Conservation (phyloP, 2,113 vertebrate genomes). For the Oostethus manadensis region DNA sequence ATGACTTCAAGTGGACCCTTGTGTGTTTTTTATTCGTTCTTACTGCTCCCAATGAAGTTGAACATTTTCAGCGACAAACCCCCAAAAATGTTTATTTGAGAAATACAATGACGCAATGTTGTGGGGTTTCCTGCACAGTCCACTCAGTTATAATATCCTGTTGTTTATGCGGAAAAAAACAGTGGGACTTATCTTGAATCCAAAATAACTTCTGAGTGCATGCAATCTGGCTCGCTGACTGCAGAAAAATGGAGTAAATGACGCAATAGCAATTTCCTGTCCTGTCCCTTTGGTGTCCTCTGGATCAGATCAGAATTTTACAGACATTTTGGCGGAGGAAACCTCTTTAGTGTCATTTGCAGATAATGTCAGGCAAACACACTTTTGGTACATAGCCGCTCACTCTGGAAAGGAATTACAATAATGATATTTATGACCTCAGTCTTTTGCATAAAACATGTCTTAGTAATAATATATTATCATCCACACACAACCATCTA, state of each 20-base stretch:
- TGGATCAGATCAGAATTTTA: slow-evolving; percentile 15
- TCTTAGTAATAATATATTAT: too few species aligned
- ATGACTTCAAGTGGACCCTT: neutral
- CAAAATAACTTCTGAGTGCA: neutral
- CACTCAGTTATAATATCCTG: neutral
- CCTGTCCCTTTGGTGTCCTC: slow-evolving; percentile 21
- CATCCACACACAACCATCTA: too few species aligned
- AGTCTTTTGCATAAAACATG: too few species aligned
- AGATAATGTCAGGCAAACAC: neutral
- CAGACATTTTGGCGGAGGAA: neutral
- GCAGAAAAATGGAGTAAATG: slow-evolving; percentile 2
- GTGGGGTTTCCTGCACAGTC: neutral
- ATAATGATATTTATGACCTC: too few species aligned
- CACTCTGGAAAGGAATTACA: neutral
- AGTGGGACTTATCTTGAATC: neutral
- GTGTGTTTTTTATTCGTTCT: too few species aligned
- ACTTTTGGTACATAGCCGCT: neutral
- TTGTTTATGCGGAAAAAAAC: too few species aligned
- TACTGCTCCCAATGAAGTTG: too few species aligned
- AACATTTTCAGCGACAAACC: too few species aligned
- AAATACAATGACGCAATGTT: neutral
- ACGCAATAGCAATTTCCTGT: slow-evolving; percentile 34
- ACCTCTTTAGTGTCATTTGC: neutral
- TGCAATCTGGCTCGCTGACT: neutral
- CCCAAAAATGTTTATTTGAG: neutral